A percentile compares a stretch with the other conserved stretches of the same genome.
These are phyloP conservation scores for Agrenia bidenticulata DNA, from an alignment of 2,888 invertebrate genomes.

Conservation along the genomic window DNA sequence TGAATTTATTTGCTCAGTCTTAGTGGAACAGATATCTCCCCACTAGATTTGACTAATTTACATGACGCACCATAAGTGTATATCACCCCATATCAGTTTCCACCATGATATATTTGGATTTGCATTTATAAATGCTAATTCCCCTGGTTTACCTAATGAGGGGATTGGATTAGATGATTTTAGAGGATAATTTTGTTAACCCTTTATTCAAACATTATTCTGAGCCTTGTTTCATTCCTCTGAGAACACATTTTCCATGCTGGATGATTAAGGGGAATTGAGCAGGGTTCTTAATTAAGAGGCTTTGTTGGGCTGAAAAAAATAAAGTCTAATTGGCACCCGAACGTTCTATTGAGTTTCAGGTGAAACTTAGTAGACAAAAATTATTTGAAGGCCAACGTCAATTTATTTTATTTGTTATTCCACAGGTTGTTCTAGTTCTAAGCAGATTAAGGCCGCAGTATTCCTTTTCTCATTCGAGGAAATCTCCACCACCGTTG, in stretches of 20 bases:
- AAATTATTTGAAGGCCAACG: too few species aligned
- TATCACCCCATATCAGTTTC: constrained; percentile 14
- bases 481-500: constrained; percentile 81
- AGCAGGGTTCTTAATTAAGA: too few species aligned
- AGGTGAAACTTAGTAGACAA: too few species aligned
- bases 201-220: too few species aligned
- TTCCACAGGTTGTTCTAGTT: constrained; percentile 93
- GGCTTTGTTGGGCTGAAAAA: not conserved
- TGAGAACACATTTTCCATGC: too few species aligned
- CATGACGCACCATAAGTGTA: constrained; percentile 11
- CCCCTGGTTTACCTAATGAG: not conserved
- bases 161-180: not conserved
- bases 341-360: constrained; percentile 51
- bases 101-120: constrained; percentile 7
- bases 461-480: constrained; percentile 85
- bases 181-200: too few species aligned
- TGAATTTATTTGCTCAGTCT: constrained; percentile 20
- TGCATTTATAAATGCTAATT: constrained; percentile 3
- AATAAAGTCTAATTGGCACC: constrained; percentile 13
- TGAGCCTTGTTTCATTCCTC: too few species aligned
- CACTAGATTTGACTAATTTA: constrained; percentile 14
- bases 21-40: constrained; percentile 4
- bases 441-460: constrained; percentile 89
- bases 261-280: too few species aligned
- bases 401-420: too few species aligned